Base-by-base conservation (phyloP, 1,140 invertebrate genomes). In the Dufourea novaeangliae region DNA sequence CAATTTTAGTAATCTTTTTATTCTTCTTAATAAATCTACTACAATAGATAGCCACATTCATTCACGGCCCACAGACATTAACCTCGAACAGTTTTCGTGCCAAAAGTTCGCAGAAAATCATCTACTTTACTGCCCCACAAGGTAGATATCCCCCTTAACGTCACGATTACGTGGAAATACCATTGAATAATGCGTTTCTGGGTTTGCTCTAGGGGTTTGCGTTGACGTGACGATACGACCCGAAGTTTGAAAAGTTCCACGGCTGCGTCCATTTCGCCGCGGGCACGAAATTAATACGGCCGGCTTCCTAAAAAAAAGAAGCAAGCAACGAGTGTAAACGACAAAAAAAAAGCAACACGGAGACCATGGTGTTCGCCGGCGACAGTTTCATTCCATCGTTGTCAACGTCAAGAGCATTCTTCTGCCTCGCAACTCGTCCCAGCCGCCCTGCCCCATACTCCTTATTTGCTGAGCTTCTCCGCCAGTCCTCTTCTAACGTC, bases 401-500 rank as follows among this genome's bases (percentile, higher is more conserved):
- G 54, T 72, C 75, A 82, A 74, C 83, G 71, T 79, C 75, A 73
- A 76, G 72, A 82, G 76, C 64, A 85, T 85, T 82, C 80, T 86
- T 82, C 64, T 76, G 73, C 29, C 32, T 67, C 72, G 61, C 61
- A 62, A 80, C 68, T 85, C 74, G 70, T 57, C 20, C 46, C 20
- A 8, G 7, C 20, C 46, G 17, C 14, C 44, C 44, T 44, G 44
- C 41, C 52, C 37, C 75, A 27, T 76, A 63, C 73, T 83, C 68
- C 66, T 86, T 85, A 71, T 80, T 77, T 56, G 44, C 29, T n/a
- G 6, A 50, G 32, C 12, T 64, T 52, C 39, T 27, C 46, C 46
- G 34, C 57, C 39, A n/a, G 32, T 37, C 64, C 39, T 59, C 62
- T 54, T 63, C 59, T 27, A 59, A 59, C 67, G 41, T 66, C 77